Evolutionary conservation across 2,797 vertebrate genomes (phyloP).

Genomic region (Crenuchus spilurus): DNA sequence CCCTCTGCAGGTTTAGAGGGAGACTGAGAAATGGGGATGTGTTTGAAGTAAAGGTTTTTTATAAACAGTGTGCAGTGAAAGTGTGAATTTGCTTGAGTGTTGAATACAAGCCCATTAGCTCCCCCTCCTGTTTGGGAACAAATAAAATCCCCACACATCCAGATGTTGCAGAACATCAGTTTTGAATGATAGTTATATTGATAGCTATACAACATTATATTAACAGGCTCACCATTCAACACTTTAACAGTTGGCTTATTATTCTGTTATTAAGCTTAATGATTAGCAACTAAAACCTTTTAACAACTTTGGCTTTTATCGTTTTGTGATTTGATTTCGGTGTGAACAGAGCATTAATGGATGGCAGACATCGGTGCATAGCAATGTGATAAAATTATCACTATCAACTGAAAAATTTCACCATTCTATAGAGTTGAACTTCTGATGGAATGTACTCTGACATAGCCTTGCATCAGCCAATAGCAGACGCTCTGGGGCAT

Average conservation of each 20-base stretch:
- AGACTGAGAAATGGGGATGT: slow-evolving; percentile 48
- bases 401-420: no score
- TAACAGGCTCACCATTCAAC: no score
- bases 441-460: neutral
- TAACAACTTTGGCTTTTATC: no score
- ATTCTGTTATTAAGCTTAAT: no score
- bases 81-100: neutral
- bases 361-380: no score
- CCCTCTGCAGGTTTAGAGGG: slow-evolving; percentile 69
- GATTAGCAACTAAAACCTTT: no score
- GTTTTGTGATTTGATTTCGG: no score
- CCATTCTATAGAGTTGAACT: neutral
- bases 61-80: neutral
- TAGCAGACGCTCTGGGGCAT: no score
- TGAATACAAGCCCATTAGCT: neutral
- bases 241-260: no score
- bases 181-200: neutral
- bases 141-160: neutral
- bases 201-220: no score
- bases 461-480: neutral
- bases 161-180: neutral
- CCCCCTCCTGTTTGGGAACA: neutral
- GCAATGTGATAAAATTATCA: no score
- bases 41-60: slow-evolving; percentile 60
- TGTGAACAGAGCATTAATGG: no score